These are phyloP conservation scores for Spinus olivaceus DNA, from an alignment of 2,797 vertebrate species.

Conservation along the genomic window DNA sequence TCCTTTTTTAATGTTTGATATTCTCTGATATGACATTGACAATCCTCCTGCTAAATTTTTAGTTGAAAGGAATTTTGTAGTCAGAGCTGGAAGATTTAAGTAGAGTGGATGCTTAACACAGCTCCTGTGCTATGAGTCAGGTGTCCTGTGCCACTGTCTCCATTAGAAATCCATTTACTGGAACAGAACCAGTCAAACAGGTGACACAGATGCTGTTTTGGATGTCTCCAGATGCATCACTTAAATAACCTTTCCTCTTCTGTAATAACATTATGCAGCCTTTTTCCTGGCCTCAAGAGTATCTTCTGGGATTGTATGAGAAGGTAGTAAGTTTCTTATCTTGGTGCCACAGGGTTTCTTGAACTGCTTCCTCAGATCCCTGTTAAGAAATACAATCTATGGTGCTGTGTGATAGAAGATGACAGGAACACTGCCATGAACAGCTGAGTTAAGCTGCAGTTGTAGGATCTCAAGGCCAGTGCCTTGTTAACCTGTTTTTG, in stretches of 20 bases:
- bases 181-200: background rate
- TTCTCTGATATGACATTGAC: background rate
- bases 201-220: background rate
- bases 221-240: background rate
- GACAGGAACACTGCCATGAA: background rate
- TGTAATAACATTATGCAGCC: background rate
- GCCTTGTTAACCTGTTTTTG: constrained; percentile 12
- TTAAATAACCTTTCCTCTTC: background rate
- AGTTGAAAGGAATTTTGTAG: background rate
- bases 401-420: background rate
- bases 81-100: background rate
- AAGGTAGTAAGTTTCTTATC: background rate
- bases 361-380: background rate
- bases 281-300: background rate
- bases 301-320: background rate
- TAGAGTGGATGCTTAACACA: background rate
- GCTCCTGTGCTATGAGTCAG: background rate
- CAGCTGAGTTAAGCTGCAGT: background rate
- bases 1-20: background rate
- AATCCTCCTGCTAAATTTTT: background rate
- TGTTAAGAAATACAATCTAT: background rate
- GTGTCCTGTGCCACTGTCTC: background rate
- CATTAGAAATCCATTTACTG: background rate
- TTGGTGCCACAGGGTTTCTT: background rate
- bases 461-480: background rate